These are phyloP conservation scores for Busseola fusca DNA, from an alignment of 2,888 invertebrate genomes.

Conservation along the genomic window DNA sequence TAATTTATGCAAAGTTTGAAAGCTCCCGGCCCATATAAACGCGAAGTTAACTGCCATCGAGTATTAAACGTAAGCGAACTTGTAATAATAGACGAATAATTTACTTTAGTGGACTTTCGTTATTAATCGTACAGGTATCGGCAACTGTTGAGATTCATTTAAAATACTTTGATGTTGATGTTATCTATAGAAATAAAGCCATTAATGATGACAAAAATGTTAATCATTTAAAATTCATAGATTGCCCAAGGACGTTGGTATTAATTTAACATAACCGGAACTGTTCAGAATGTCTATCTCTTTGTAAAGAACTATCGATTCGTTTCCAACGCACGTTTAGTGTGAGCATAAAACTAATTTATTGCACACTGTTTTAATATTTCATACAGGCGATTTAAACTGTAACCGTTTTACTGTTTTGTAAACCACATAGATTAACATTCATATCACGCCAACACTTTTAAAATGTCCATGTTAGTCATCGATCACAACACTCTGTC, in stretches of 20 bases:
- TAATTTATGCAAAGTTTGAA: conserved; percentile 68
- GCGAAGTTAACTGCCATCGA: conserved; percentile 66
- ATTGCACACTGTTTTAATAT: conserved; percentile 56
- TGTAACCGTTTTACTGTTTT: conserved; percentile 40
- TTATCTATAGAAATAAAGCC: conserved; percentile 35
- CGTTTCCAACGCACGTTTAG: conserved; percentile 55
- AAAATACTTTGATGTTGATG: background rate
- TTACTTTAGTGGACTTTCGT: conserved; percentile 25
- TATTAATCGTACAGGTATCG: conserved; percentile 3
- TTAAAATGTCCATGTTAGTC: conserved; percentile 6
- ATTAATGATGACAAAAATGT: conserved; percentile 26
- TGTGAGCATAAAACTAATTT: conserved; percentile 54
- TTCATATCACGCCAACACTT: conserved; percentile 20
- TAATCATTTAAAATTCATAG: conserved; percentile 56
- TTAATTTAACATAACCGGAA: conserved; percentile 66
- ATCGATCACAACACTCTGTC: background rate
- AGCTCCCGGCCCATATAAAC: conserved; percentile 66
- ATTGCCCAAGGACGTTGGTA: conserved; percentile 58
- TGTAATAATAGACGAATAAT: conserved; percentile 40
- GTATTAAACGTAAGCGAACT: conserved; percentile 63
- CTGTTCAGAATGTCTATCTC: conserved; percentile 54
- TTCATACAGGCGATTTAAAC: conserved; percentile 55
- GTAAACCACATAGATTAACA: conserved; percentile 14
- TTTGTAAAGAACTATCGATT: conserved; percentile 51
- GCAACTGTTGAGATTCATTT: conserved; percentile 4